These are phyloP conservation scores for Oreocharis arfaki DNA, from an alignment of 2,113 vertebrate species.

Conservation along the genomic window DNA sequence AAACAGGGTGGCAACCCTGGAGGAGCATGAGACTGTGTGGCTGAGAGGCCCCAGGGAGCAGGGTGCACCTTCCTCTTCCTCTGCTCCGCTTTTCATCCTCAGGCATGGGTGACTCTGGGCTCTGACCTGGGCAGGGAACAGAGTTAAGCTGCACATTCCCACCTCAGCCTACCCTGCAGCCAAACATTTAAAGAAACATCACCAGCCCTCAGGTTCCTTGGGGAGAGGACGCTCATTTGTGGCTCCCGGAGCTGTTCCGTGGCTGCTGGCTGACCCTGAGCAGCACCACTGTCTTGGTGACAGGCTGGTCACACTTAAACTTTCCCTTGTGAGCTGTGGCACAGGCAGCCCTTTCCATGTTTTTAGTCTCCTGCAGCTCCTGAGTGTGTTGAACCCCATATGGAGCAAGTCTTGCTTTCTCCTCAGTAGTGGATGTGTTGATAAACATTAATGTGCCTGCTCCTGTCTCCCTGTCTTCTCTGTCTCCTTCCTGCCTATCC, in stretches of 20 bases:
- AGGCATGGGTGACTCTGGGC: rapidly evolving
- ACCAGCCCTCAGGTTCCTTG: background rate
- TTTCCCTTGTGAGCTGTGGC: background rate
- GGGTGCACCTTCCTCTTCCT: background rate
- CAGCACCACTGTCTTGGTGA: background rate
- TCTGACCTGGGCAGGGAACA: background rate
- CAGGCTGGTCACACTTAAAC: background rate
- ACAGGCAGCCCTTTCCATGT: background rate
- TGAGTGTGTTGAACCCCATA: background rate
- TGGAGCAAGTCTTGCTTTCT: background rate
- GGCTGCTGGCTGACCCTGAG: background rate
- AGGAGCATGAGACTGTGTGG: rapidly evolving
- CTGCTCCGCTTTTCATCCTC: background rate
- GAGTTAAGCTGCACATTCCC: background rate
- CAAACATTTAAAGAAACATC: background rate
- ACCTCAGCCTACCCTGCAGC: background rate
- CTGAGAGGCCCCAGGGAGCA: background rate
- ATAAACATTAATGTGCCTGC: background rate
- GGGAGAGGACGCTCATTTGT: background rate
- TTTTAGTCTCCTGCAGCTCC: background rate
- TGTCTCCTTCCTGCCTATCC: background rate
- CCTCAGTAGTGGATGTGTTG: background rate
- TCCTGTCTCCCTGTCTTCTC: background rate
- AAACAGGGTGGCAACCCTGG: background rate
- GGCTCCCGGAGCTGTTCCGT: background rate